Conservation (phyloP, 2,888 invertebrate genomes). For the Idaea aversata region DNA sequence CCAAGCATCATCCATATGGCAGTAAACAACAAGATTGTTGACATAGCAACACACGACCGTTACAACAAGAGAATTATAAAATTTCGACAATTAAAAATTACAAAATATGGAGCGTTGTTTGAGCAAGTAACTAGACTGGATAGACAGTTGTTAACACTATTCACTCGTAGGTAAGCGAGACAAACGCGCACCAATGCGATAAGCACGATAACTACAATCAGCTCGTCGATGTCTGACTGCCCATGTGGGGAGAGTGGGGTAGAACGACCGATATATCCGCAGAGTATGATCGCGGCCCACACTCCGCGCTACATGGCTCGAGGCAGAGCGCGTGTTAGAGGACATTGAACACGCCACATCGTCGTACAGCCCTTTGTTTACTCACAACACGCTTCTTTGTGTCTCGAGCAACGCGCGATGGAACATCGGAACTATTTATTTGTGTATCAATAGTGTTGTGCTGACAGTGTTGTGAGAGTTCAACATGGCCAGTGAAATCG, state of each 20-base stretch:
- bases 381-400: constrained; percentile 59
- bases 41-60: too few relatives aligned
- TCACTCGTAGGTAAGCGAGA: too few relatives aligned
- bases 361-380: constrained; percentile 56
- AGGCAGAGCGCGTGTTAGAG: constrained; percentile 25
- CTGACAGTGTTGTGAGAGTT: constrained; percentile 38
- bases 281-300: constrained; percentile 28
- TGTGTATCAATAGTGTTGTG: constrained; percentile 42
- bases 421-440: constrained; percentile 36
- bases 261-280: constrained; percentile 61
- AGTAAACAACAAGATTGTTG: too few relatives aligned
- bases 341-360: constrained; percentile 4
- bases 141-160: too few relatives aligned
- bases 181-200: too few relatives aligned
- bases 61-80: too few relatives aligned
- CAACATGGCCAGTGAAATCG: constrained; percentile 64
- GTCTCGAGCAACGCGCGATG: constrained; percentile 48
- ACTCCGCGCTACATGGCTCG: constrained; percentile 42
- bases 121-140: too few relatives aligned
- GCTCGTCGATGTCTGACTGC: constrained; percentile 38
- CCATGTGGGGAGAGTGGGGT: constrained; percentile 54
- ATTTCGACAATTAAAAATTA: too few relatives aligned
- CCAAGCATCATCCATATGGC: too few relatives aligned
- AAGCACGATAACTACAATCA: constrained; percentile 27
- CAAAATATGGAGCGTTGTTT: too few relatives aligned